Conservation (phyloP, 30 jellyfish, hydroid and myxozoan species). For the Catostylus mosaicus region DNA sequence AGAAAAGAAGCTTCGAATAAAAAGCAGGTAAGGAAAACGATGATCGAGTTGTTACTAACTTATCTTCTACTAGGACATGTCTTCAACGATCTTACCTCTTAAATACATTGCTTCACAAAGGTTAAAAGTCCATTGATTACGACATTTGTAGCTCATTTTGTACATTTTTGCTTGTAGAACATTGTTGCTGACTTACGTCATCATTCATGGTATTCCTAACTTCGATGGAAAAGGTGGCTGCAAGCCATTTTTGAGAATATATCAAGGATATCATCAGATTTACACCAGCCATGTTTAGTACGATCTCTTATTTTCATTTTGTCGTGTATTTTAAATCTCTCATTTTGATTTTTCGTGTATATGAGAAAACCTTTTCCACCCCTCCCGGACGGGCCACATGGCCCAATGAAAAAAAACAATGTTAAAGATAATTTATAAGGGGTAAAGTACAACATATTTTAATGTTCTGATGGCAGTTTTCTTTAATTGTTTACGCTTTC, state of each 20-base stretch:
- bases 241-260: conserved; percentile 61
- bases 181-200: conserved; percentile 39
- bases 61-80: background rate
- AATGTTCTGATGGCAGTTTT: no score
- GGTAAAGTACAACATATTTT: no score
- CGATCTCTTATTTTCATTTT: background rate
- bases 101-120: background rate
- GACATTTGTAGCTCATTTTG: background rate
- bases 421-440: no score
- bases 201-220: conserved; percentile 78
- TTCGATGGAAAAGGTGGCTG: conserved; percentile 77
- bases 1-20: conserved; percentile 63
- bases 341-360: background rate
- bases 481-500: no score
- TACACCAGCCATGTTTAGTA: conserved; percentile 68
- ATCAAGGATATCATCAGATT: conserved; percentile 80
- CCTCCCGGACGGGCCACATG: no score
- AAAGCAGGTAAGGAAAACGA: conserved; percentile 53
- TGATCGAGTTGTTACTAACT: background rate
- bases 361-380: no score
- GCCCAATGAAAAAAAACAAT: no score
- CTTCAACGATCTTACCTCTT: background rate
- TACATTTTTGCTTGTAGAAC: conserved; percentile 18
- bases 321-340: background rate
- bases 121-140: no score